These are phyloP conservation scores for Neocrepidodera transversa DNA, from an alignment of 2,888 invertebrate genomes.

Conservation along the genomic window DNA sequence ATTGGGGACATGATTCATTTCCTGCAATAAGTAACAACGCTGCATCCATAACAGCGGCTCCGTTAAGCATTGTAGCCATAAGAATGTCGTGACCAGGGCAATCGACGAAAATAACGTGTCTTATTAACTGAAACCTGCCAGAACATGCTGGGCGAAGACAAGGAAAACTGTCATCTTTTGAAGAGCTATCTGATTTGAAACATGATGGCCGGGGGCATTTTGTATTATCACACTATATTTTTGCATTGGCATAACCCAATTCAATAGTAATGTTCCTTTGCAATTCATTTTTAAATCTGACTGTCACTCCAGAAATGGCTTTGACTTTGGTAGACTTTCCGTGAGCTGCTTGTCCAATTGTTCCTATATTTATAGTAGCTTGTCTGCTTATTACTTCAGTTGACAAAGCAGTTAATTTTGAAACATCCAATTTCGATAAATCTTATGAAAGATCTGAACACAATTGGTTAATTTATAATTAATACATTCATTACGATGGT, in stretches of 20 bases:
- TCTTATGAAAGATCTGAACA: too few species aligned
- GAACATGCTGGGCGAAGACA: conserved; percentile 89
- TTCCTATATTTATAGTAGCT: conserved; percentile 99
- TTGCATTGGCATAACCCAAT: conserved; percentile 92
- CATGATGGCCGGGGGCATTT: conserved; percentile 94
- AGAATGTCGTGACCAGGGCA: conserved; percentile 99
- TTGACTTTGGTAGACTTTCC: conserved; percentile 99
- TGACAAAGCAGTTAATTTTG: conserved; percentile 89
- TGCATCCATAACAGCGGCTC: conserved; percentile 99
- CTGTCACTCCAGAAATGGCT: conserved; percentile 98
- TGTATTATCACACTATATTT: conserved; percentile 97
- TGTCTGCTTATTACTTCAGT: conserved; percentile 99
- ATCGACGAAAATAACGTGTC: conserved; percentile 99
- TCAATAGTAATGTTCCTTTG: conserved; percentile 99
- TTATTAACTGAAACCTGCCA: conserved; percentile 88
- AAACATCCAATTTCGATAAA: conserved; percentile 86
- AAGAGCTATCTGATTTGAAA: conserved; percentile 95
- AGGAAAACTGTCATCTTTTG: conserved; percentile 95
- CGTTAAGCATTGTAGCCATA: conserved; percentile 99
- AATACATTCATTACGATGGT: too few species aligned
- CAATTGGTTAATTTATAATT: too few species aligned
- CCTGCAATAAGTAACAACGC: conserved; percentile 77
- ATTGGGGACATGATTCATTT: conserved; percentile 99
- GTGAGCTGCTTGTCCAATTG: conserved; percentile 99
- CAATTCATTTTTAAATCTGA: conserved; percentile 98